Percentiles rank a stretch among this genome's conserved stretches.
phyloP scores from a whole-genome alignment of 2,797 vertebrate species.

The Odontamblyopus lacepedii region DNA sequence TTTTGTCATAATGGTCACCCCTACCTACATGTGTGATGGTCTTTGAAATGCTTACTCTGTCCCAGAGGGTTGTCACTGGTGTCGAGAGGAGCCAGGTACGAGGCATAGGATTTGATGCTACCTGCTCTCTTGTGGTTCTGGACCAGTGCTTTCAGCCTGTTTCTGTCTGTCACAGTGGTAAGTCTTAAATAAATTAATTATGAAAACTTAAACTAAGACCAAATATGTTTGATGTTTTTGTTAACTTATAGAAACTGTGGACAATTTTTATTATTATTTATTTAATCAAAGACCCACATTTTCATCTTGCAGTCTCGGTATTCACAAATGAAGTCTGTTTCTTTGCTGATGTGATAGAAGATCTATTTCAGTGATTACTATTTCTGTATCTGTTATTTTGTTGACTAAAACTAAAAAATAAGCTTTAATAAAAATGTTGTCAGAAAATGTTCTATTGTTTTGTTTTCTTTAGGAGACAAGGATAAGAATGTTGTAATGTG shows the following conservation, averaged over 20 bases:
- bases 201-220: no score
- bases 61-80: conserved; percentile 80
- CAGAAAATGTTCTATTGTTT: background rate
- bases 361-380: no score
- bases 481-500: conserved; percentile 92
- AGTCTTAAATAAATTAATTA: conserved; percentile 3
- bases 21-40: background rate
- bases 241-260: no score
- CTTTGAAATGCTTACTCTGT: background rate
- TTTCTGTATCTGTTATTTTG: no score
- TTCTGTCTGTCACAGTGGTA: conserved; percentile 86
- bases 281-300: background rate
- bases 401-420: background rate
- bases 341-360: no score
- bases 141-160: conserved; percentile 85
- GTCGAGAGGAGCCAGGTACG: conserved; percentile 77
- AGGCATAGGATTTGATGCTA: conserved; percentile 93
- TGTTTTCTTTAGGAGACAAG: conserved; percentile 71
- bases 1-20: no score
- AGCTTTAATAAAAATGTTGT: background rate
- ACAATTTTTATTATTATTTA: background rate
- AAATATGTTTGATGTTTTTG: background rate
- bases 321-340: background rate
- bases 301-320: background rate
- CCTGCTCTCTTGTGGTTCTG: conserved; percentile 93